Percentiles rank a stretch among this genome's conserved stretches.
These are phyloP conservation scores for Rhagonycha fulva DNA, from an alignment of 2,888 invertebrate genomes.

Conservation along the genomic window DNA sequence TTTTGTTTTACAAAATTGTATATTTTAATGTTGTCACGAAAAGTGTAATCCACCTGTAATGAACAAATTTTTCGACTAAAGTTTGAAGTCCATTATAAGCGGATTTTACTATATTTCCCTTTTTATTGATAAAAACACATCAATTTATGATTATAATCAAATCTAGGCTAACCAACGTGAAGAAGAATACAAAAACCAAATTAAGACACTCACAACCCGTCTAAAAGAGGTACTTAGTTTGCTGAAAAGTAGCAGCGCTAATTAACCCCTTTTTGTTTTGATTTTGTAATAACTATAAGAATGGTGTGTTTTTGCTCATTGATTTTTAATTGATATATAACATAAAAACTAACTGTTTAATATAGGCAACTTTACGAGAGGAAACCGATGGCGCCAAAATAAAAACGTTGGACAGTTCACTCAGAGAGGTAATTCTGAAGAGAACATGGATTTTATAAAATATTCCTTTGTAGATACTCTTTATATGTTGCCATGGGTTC, in stretches of 20 bases:
- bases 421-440: constrained; percentile 82
- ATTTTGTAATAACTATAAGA: constrained; percentile 11
- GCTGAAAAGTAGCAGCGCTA: constrained; percentile 23
- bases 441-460: constrained; percentile 6
- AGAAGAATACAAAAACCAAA: constrained; percentile 99
- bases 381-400: constrained; percentile 91
- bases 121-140: neutral
- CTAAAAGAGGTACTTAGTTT: constrained; percentile 91
- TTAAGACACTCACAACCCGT: constrained; percentile 97
- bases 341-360: constrained; percentile 50
- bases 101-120: too few species aligned
- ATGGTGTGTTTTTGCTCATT: constrained; percentile 3
- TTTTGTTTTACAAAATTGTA: neutral
- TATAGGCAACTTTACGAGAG: constrained; percentile 93
- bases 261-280: constrained; percentile 27
- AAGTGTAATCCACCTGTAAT: too few species aligned
- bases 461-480: constrained; percentile 25
- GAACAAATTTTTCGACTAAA: too few species aligned
- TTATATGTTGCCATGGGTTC: constrained; percentile 15
- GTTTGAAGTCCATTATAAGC: too few species aligned
- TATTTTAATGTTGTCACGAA: neutral
- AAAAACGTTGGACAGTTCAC: constrained; percentile 84
- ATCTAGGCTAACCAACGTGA: constrained; percentile 99
- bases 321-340: constrained; percentile 47
- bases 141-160: constrained; percentile 19